A percentile compares a stretch with the other conserved stretches of the same genome.
Evolutionary conservation across 2,888 invertebrate species (phyloP).

Genomic region (Lapara coniferarum): DNA sequence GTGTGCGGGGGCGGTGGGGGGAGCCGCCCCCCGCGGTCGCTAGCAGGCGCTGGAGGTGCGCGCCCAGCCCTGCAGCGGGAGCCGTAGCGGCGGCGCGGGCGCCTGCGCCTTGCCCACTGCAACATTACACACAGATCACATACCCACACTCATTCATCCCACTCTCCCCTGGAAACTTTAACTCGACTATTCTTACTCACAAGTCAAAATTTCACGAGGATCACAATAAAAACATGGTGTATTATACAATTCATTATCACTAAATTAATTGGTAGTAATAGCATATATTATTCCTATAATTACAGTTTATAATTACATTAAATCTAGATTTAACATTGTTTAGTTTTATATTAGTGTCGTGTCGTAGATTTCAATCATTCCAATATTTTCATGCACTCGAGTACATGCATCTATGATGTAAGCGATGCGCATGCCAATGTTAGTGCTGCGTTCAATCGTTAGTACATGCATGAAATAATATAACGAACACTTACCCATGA

Average conservation of each 20-base stretch:
- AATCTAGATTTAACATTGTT: not conserved
- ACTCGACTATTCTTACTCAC: not conserved
- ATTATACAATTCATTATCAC: conserved; percentile 23
- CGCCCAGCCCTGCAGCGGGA: conserved; percentile 83
- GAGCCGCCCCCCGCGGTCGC: conserved; percentile 71
- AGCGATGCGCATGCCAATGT: conserved; percentile 37
- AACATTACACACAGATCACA: conserved; percentile 1
- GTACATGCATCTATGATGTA: conserved; percentile 24
- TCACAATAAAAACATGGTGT: conserved; percentile 23
- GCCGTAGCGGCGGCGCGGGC: conserved; percentile 83
- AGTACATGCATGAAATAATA: conserved; percentile 53
- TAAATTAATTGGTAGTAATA: conserved; percentile 10
- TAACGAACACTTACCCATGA: conserved; percentile 59
- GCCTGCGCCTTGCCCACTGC: conserved; percentile 84
- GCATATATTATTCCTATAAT: not conserved
- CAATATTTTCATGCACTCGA: conserved; percentile 17
- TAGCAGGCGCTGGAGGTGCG: conserved; percentile 82
- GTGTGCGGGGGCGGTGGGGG: conserved; percentile 33
- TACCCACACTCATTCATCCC: not conserved
- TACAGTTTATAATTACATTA: not conserved
- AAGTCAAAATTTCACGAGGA: not conserved
- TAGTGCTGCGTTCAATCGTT: conserved; percentile 27
- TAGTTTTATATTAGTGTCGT: conserved; percentile 2
- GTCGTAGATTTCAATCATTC: not conserved
- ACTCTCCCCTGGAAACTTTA: not conserved